Percentiles rank a stretch among this genome's conserved stretches.
Evolutionary conservation across 2,888 invertebrate genomes (phyloP).

Genomic region (Eristalinus sepulchralis): DNA sequence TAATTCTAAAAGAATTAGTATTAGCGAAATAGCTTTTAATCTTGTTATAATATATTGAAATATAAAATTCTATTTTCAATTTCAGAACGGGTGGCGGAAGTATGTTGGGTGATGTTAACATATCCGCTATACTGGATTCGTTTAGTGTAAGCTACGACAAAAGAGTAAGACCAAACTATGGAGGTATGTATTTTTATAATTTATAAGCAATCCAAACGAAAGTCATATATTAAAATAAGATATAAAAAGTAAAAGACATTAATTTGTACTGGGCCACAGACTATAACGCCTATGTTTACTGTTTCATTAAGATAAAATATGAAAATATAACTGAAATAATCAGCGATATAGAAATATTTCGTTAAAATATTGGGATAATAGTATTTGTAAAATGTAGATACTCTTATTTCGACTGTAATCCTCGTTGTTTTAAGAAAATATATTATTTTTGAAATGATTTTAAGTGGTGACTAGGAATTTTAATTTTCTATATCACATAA

Average conservation of each 20-base stretch:
- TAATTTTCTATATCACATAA: slow-evolving; percentile 25
- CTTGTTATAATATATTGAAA: neutral
- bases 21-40: too few relatives aligned
- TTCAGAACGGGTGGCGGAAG: slow-evolving; percentile 82
- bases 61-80: slow-evolving; percentile 13
- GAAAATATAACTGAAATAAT: slow-evolving; percentile 30
- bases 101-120: slow-evolving; percentile 96
- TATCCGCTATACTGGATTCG: slow-evolving; percentile 96
- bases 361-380: slow-evolving; percentile 8
- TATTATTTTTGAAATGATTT: neutral
- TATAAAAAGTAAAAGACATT: neutral
- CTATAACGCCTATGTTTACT: slow-evolving; percentile 24
- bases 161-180: slow-evolving; percentile 99
- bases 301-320: slow-evolving; percentile 16
- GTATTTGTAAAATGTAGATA: neutral
- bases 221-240: slow-evolving; percentile 16
- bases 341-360: slow-evolving; percentile 10
- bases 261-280: neutral
- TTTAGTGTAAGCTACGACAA: slow-evolving; percentile 99
- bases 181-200: slow-evolving; percentile 86
- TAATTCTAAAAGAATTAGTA: too few relatives aligned
- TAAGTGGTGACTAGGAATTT: slow-evolving; percentile 12
- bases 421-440: neutral
- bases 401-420: neutral
- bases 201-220: neutral